Evolutionary conservation across 2,797 vertebrate species (phyloP).

Genomic region (Brachyrhaphis roseni): DNA sequence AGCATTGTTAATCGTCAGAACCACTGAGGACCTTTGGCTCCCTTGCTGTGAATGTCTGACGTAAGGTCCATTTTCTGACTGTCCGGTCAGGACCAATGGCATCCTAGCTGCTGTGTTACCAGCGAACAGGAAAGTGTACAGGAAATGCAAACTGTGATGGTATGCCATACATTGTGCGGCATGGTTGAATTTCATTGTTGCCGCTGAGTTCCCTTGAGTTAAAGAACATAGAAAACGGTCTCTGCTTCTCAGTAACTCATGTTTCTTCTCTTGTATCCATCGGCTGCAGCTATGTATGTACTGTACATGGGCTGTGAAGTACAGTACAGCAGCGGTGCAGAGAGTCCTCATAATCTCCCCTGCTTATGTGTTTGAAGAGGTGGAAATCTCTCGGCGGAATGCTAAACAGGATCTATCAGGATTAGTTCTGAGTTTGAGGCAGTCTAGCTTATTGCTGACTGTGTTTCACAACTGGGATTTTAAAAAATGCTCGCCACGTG

Average conservation of each 20-base stretch:
- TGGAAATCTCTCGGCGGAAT: constrained; percentile 71
- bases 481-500: constrained; percentile 34
- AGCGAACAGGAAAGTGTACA: constrained; percentile 15
- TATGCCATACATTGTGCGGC: not conserved
- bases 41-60: constrained; percentile 34
- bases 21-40: constrained; percentile 23
- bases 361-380: constrained; percentile 73
- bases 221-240: constrained; percentile 4
- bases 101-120: constrained; percentile 1
- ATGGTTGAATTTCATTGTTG: constrained; percentile 33
- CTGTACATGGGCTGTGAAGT: constrained; percentile 44
- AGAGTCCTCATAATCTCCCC: constrained; percentile 67
- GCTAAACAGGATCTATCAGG: constrained; percentile 80
- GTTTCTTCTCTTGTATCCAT: constrained; percentile 14
- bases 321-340: constrained; percentile 43
- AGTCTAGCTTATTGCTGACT: constrained; percentile 73
- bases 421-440: constrained; percentile 74
- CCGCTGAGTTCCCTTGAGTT: constrained; percentile 38
- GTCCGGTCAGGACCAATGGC: constrained; percentile 44
- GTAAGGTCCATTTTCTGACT: constrained; percentile 42
- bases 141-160: constrained; percentile 27
- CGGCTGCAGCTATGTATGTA: constrained; percentile 35
- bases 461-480: constrained; percentile 57
- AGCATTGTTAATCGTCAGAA: constrained; percentile 51
- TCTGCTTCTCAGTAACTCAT: constrained; percentile 20